phyloP scores from a whole-genome alignment of 2,888 invertebrate genomes.

The Hirtodrosophila confusa region DNA sequence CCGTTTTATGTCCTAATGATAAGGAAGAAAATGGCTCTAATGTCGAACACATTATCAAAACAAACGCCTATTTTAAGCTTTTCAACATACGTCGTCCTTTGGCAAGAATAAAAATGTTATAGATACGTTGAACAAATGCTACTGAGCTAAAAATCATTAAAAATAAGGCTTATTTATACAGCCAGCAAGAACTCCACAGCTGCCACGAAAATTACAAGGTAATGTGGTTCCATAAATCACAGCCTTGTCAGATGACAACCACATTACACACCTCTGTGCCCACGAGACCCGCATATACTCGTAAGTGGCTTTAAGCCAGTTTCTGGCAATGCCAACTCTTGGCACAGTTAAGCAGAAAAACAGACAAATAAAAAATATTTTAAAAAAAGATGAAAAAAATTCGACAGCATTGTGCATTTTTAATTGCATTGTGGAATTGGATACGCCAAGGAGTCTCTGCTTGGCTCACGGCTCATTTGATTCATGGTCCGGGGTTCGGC shows the following conservation, averaged over 20 bases:
- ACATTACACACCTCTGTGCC: slow-evolving; percentile 1
- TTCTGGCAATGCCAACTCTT: background rate
- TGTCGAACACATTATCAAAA: no score
- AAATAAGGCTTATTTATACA: background rate
- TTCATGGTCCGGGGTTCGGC: slow-evolving; percentile 42
- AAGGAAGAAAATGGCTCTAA: no score
- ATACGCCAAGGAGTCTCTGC: background rate
- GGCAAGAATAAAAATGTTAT: no score
- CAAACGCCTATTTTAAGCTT: no score
- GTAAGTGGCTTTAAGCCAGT: background rate
- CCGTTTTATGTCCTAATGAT: no score
- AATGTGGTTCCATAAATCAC: slow-evolving; percentile 50
- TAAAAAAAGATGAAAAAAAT: background rate
- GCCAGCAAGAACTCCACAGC: slow-evolving; percentile 15
- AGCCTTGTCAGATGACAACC: slow-evolving; percentile 47
- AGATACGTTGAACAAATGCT: no score
- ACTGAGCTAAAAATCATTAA: no score
- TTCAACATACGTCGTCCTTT: no score
- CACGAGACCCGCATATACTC: no score
- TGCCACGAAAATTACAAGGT: slow-evolving; percentile 18
- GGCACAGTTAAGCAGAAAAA: slow-evolving; percentile 8
- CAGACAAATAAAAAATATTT: background rate
- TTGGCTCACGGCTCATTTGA: slow-evolving; percentile 47
- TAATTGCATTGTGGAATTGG: slow-evolving; percentile 38
- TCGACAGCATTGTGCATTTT: slow-evolving; percentile 42